Evolutionary conservation across 1,140 invertebrate species (phyloP).

Genomic region (Megathymus violae): DNA sequence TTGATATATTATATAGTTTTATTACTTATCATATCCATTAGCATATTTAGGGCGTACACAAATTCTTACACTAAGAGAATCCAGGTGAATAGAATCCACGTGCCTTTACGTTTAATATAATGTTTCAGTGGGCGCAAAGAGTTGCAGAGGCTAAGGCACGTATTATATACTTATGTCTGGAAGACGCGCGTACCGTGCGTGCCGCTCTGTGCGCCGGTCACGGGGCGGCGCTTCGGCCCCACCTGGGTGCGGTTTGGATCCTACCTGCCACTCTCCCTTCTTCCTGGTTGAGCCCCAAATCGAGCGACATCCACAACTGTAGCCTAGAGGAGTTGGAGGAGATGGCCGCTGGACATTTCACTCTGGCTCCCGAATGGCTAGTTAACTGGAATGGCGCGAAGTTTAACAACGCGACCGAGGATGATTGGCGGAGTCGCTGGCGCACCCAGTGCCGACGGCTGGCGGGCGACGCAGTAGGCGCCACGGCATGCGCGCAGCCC

Average conservation of each 20-base stretch:
- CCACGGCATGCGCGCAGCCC: too few relatives aligned
- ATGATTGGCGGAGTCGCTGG: slow-evolving; percentile 39
- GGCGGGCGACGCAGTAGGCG: too few relatives aligned
- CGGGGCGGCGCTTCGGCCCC: slow-evolving; percentile 51
- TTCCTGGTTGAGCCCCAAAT: slow-evolving; percentile 21
- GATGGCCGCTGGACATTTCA: slow-evolving; percentile 51
- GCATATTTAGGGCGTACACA: too few relatives aligned
- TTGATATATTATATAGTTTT: too few relatives aligned
- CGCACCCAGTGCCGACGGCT: slow-evolving; percentile 32
- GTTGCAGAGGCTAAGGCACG: slow-evolving; percentile 44
- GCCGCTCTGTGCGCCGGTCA: slow-evolving; percentile 62
- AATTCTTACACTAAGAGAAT: too few relatives aligned
- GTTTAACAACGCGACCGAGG: not conserved
- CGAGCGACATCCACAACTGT: slow-evolving; percentile 37
- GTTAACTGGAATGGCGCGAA: slow-evolving; percentile 40
- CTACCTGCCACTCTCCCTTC: slow-evolving; percentile 40
- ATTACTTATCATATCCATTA: too few relatives aligned
- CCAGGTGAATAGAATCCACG: too few relatives aligned
- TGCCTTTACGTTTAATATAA: not conserved
- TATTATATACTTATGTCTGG: slow-evolving; percentile 51
- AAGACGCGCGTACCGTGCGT: slow-evolving; percentile 58
- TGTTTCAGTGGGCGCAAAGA: slow-evolving; percentile 53
- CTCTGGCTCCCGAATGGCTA: slow-evolving; percentile 47
- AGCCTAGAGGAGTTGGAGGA: slow-evolving; percentile 36
- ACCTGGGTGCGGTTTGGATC: slow-evolving; percentile 42